Conservation (phyloP, 2,888 invertebrate genomes). For the Globia sparganii region DNA sequence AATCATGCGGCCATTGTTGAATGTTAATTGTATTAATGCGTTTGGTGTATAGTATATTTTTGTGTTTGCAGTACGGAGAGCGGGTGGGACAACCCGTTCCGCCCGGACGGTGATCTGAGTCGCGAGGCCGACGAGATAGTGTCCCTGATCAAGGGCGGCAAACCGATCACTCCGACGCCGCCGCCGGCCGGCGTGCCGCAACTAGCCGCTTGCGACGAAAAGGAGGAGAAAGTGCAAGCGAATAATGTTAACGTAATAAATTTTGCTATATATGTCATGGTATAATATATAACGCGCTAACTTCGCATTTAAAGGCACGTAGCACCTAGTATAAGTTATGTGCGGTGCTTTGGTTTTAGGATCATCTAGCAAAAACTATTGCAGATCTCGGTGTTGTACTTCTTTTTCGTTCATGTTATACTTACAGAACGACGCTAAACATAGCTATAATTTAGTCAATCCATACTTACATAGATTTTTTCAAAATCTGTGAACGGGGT, state of each 20-base stretch:
- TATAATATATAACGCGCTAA: conserved; percentile 2
- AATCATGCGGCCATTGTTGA: conserved; percentile 52
- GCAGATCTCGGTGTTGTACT: no score
- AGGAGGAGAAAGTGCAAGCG: conserved; percentile 83
- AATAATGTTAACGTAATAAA: conserved; percentile 83
- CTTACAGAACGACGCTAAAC: neutral
- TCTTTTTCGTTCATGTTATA: neutral
- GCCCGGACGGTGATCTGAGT: conserved; percentile 98
- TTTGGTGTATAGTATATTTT: conserved; percentile 36
- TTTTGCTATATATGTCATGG: conserved; percentile 36
- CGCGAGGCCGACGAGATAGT: conserved; percentile 99
- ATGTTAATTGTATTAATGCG: conserved; percentile 40
- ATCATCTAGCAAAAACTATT: neutral
- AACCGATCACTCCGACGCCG: conserved; percentile 95
- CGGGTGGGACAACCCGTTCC: conserved; percentile 99
- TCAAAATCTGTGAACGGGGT: neutral
- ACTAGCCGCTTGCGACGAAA: conserved; percentile 88
- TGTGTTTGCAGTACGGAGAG: conserved; percentile 95
- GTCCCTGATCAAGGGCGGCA: conserved; percentile 97
- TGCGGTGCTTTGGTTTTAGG: neutral
- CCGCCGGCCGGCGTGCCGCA: conserved; percentile 87
- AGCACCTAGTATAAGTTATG: neutral
- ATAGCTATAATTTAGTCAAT: neutral
- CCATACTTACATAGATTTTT: neutral
- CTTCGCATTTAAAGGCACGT: neutral